Evolutionary conservation across 1,140 invertebrate species (phyloP).

Genomic region (Onthophagus taurus): DNA sequence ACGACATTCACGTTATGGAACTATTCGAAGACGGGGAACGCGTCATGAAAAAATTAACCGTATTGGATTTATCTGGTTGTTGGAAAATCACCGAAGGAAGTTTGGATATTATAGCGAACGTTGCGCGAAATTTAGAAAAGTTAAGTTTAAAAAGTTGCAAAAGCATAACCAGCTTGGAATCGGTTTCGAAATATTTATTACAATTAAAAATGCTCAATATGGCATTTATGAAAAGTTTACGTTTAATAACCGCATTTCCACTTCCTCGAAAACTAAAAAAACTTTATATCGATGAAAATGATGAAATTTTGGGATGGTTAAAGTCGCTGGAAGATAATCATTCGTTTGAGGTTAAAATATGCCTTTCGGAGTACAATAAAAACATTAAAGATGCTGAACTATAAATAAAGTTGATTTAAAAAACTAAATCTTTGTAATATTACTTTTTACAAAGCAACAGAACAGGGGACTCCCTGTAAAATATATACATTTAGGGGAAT

Average conservation of each 20-base stretch:
- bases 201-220: constrained; percentile 17
- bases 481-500: too few relatives aligned
- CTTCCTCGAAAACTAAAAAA: constrained; percentile 12
- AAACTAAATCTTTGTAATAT: too few relatives aligned
- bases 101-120: constrained; percentile 12
- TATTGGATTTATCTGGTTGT: constrained; percentile 20
- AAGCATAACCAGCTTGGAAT: constrained; percentile 11
- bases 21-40: constrained; percentile 13
- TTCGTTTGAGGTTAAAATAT: not conserved
- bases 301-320: not conserved
- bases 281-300: constrained; percentile 15
- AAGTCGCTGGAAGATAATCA: constrained; percentile 4
- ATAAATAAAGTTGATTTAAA: too few relatives aligned
- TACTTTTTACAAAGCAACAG: too few relatives aligned
- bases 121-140: constrained; percentile 14
- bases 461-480: too few relatives aligned
- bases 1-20: constrained; percentile 8
- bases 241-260: not conserved
- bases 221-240: constrained; percentile 14
- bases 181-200: constrained; percentile 8
- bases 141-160: constrained; percentile 19
- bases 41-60: constrained; percentile 13
- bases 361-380: constrained; percentile 12
- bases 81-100: constrained; percentile 16
- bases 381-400: not conserved